A percentile compares a stretch with the other conserved stretches of the same genome.
Evolutionary conservation across 2,888 invertebrate species (phyloP).

Genomic region (Leucophenga maculata): DNA sequence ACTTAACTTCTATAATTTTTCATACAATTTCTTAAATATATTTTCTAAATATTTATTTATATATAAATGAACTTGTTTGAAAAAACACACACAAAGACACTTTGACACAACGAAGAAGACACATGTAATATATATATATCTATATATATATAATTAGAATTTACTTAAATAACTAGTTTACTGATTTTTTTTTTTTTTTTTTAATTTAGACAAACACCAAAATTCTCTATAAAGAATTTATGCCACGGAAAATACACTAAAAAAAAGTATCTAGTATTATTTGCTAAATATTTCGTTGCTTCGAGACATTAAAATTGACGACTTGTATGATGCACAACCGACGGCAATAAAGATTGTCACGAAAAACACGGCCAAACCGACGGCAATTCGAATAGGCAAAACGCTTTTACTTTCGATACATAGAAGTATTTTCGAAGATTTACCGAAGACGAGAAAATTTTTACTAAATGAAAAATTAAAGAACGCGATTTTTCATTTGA

Average conservation of each 20-base stretch:
- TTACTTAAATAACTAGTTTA: too few species aligned
- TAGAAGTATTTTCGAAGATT: conserved; percentile 24
- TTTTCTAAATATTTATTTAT: background rate
- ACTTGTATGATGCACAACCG: too few species aligned
- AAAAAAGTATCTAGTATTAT: background rate
- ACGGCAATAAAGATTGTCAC: too few species aligned
- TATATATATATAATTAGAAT: too few species aligned
- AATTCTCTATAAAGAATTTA: too few species aligned
- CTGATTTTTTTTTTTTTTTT: conserved; percentile 1
- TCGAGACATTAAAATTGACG: conserved; percentile 6
- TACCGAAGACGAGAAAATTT: conserved; percentile 37
- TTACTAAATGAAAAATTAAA: background rate
- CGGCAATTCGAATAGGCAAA: conserved; percentile 2
- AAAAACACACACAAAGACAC: conserved; percentile 8
- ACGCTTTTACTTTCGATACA: conserved; percentile 9
- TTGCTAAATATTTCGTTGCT: conserved; percentile 1
- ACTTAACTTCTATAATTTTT: background rate
- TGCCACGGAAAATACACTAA: background rate
- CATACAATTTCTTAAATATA: background rate
- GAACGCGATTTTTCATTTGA: too few species aligned
- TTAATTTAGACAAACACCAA: background rate
- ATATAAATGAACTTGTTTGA: too few species aligned
- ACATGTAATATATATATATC: background rate
- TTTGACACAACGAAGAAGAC: background rate
- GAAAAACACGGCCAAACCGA: background rate